phyloP scores from a whole-genome alignment of 2,113 vertebrate genomes.

The Okapia johnstoni region DNA sequence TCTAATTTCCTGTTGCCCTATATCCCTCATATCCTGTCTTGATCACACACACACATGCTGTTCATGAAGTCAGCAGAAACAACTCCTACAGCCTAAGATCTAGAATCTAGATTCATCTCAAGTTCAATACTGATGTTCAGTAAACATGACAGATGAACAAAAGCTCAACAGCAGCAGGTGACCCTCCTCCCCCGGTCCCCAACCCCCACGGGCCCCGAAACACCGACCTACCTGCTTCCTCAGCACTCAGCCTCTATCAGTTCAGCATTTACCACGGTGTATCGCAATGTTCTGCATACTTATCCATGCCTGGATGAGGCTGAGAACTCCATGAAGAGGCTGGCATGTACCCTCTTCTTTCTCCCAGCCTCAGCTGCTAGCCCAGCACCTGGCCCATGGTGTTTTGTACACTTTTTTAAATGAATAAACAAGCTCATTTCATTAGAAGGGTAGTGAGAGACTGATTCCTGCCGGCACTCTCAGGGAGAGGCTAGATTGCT shows the following conservation, averaged over 20 bases:
- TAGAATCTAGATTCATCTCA: neutral
- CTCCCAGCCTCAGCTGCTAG: neutral
- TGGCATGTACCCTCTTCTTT: neutral
- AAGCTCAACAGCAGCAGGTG: neutral
- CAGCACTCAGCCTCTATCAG: no score
- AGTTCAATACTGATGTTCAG: neutral
- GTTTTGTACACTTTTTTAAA: neutral
- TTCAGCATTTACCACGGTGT: neutral
- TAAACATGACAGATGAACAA: neutral
- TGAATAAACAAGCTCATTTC: neutral
- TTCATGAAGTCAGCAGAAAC: neutral
- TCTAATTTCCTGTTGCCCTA: constrained; percentile 3
- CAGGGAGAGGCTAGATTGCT: neutral
- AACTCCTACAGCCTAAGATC: neutral
- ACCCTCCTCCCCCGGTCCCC: rapidly evolving
- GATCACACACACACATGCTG: neutral
- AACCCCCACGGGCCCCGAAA: rapidly evolving
- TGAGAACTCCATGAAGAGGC: neutral
- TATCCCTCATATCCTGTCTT: neutral
- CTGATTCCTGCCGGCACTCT: neutral
- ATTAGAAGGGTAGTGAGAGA: neutral
- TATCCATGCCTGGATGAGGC: neutral
- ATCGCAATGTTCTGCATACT: neutral
- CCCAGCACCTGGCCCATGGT: neutral
- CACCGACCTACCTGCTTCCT: neutral